phyloP scores from a whole-genome alignment of 2,888 invertebrate species.

The Amiota mariae region DNA sequence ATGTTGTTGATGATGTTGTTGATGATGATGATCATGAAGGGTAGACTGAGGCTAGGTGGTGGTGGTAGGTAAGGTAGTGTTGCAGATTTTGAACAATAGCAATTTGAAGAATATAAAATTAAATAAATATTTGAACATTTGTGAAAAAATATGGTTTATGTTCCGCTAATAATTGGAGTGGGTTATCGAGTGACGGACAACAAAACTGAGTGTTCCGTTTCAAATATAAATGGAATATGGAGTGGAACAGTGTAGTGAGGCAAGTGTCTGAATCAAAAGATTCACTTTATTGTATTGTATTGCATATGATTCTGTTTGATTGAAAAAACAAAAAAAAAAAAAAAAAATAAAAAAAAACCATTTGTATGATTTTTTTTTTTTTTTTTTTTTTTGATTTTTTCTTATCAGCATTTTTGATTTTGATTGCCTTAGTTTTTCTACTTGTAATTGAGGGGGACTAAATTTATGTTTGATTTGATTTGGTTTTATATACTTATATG shows the following conservation, averaged over 20 bases:
- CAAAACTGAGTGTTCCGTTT: not conserved
- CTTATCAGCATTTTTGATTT: constrained; percentile 16
- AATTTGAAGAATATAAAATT: not conserved
- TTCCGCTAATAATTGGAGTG: constrained; percentile 58
- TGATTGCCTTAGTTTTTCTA: not conserved
- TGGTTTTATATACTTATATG: too few species aligned
- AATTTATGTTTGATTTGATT: too few species aligned
- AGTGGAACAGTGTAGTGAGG: not conserved
- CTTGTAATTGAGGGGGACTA: too few species aligned
- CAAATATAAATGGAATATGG: not conserved
- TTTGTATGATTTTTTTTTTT: not conserved
- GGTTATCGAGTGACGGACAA: not conserved
- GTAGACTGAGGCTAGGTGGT: not conserved
- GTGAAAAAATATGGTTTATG: constrained; percentile 71
- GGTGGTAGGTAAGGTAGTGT: not conserved
- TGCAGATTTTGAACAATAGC: not conserved
- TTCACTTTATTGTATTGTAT: not conserved
- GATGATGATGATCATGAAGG: not conserved
- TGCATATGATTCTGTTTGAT: too few species aligned
- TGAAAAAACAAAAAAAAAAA: not conserved
- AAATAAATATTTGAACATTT: constrained; percentile 71
- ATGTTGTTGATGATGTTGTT: not conserved
- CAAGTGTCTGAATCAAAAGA: not conserved
- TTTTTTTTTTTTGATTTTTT: not conserved
- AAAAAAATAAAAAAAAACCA: not conserved